A percentile compares a stretch with the other conserved stretches of the same genome.
phyloP scores from a whole-genome alignment of 2,113 vertebrate genomes.

The Dipodomys spectabilis region DNA sequence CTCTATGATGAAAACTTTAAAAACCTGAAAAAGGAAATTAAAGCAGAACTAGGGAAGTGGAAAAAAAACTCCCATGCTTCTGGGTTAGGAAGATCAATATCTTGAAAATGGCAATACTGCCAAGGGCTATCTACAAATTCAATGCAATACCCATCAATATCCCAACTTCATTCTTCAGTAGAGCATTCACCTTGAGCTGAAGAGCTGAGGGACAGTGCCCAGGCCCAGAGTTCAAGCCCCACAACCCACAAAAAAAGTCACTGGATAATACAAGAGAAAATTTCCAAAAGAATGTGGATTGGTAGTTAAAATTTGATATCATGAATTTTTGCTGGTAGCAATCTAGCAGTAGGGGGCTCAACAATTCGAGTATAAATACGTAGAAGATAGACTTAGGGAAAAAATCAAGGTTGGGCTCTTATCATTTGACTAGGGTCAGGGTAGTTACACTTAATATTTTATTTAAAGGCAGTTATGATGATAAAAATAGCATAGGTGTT shows the following conservation, averaged over 20 bases:
- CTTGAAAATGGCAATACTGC: too few species aligned
- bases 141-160: too few species aligned
- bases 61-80: too few species aligned
- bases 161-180: too few species aligned
- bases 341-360: background rate
- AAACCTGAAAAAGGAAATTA: too few species aligned
- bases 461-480: background rate
- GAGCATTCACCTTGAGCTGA: too few species aligned
- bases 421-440: background rate
- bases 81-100: too few species aligned
- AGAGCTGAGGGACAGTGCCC: too few species aligned
- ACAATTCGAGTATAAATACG: background rate
- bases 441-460: background rate
- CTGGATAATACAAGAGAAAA: background rate
- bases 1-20: too few species aligned
- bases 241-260: background rate
- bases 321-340: slow-evolving; percentile 1
- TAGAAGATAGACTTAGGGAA: background rate
- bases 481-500: background rate
- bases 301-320: background rate
- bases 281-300: background rate
- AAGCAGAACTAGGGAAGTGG: too few species aligned
- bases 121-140: too few species aligned
- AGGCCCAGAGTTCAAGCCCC: too few species aligned
- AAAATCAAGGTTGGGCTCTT: background rate